Evolutionary conservation across 2,113 vertebrate genomes (phyloP).

Genomic region (Gila orcuttii): DNA sequence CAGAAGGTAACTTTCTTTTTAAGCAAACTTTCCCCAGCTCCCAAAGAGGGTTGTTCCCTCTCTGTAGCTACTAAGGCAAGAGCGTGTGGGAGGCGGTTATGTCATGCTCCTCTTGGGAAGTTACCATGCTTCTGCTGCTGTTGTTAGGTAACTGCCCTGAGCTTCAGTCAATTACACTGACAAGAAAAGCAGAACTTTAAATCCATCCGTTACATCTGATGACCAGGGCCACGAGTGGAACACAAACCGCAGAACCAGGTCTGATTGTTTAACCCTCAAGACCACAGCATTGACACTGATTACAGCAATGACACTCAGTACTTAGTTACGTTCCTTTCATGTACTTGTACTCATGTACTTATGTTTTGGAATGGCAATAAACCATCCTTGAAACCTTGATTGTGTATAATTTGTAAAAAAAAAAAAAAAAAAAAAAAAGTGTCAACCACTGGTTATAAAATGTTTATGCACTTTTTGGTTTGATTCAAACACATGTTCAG

Average conservation of each 20-base stretch:
- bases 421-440: background rate
- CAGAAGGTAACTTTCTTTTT: background rate
- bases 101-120: constrained; percentile 47
- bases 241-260: background rate
- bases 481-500: background rate
- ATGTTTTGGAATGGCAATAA: no score
- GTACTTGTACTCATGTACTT: no score
- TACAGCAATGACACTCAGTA: no score
- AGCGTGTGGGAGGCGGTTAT: constrained; percentile 44
- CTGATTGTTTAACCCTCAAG: background rate
- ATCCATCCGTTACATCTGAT: constrained; percentile 5
- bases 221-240: background rate
- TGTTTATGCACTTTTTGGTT: background rate
- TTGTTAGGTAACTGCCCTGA: constrained; percentile 40
- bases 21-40: constrained; percentile 17
- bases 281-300: no score
- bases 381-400: no score
- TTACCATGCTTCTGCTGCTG: constrained; percentile 28
- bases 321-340: no score
- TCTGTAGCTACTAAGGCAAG: constrained; percentile 13
- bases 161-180: background rate
- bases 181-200: constrained; percentile 8
- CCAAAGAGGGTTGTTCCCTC: background rate
- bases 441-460: background rate
- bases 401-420: no score